Percentiles rank a stretch among this genome's conserved stretches.
Conservation (phyloP, 2,113 vertebrate species). For the Alces alces region DNA sequence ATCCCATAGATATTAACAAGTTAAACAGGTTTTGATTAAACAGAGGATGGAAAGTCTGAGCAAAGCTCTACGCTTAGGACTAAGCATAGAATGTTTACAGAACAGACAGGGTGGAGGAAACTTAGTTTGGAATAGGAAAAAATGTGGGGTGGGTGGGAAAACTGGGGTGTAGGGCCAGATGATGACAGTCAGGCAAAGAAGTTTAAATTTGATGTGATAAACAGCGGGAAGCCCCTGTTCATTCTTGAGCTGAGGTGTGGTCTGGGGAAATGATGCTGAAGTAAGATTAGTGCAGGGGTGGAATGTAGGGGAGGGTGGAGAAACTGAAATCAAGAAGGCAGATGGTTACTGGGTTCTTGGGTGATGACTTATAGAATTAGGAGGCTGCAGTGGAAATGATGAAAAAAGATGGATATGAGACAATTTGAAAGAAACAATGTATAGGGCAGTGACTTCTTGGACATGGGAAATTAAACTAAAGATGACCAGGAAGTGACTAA, state of each 20-base stretch:
- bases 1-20: neutral
- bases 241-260: slow-evolving; percentile 11
- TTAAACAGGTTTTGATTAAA: neutral
- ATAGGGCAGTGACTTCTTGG: neutral
- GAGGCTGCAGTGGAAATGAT: neutral
- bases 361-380: neutral
- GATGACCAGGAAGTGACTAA: neutral
- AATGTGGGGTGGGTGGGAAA: neutral
- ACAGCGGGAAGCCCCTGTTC: neutral
- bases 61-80: neutral
- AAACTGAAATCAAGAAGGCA: neutral
- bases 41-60: neutral
- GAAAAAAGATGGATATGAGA: neutral
- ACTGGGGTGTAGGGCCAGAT: neutral
- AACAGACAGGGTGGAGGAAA: neutral
- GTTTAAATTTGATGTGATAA: slow-evolving; percentile 13
- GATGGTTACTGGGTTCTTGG: neutral
- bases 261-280: slow-evolving; percentile 17
- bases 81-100: neutral
- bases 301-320: slow-evolving; percentile 13
- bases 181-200: neutral
- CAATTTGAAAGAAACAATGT: neutral
- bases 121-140: neutral
- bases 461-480: neutral
- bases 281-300: neutral